Conservation (phyloP, 2,888 invertebrate genomes). For the Drosophila neotestacea region DNA sequence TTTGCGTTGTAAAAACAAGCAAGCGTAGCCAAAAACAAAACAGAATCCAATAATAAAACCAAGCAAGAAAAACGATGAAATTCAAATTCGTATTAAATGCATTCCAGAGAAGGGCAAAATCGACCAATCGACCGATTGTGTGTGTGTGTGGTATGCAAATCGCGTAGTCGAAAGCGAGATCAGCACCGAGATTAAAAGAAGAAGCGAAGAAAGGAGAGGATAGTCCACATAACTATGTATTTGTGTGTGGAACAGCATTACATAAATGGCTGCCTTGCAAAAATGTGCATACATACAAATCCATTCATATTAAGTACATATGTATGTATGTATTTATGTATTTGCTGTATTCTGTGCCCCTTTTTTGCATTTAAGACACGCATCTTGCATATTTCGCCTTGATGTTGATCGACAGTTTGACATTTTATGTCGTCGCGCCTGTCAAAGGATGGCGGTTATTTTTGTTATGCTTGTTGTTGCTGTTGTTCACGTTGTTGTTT, state of each 20-base stretch:
- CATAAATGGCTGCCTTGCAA: constrained; percentile 66
- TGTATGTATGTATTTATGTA: constrained; percentile 1
- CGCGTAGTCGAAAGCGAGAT: constrained; percentile 69
- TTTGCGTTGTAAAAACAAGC: constrained; percentile 78
- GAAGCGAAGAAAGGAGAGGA: constrained; percentile 29
- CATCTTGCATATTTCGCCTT: constrained; percentile 77
- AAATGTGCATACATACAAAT: constrained; percentile 16
- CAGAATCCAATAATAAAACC: constrained; percentile 46
- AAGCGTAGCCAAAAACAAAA: constrained; percentile 61
- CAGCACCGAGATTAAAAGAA: constrained; percentile 66
- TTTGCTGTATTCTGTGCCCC: constrained; percentile 42
- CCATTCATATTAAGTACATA: not conserved
- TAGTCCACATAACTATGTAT: not conserved
- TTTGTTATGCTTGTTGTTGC: constrained; percentile 23
- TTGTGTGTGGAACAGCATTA: constrained; percentile 42
- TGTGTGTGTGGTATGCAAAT: constrained; percentile 59
- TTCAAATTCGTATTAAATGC: constrained; percentile 77
- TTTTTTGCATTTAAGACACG: constrained; percentile 71
- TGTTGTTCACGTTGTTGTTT: constrained; percentile 7
- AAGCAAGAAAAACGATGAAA: constrained; percentile 62
- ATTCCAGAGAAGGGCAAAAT: constrained; percentile 71
- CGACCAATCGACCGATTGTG: constrained; percentile 3
- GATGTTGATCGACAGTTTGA: constrained; percentile 84
- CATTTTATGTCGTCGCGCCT: constrained; percentile 81
- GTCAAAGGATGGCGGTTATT: constrained; percentile 72